Conservation (phyloP, 2,797 vertebrate genomes). For the Trachops cirrhosus region DNA sequence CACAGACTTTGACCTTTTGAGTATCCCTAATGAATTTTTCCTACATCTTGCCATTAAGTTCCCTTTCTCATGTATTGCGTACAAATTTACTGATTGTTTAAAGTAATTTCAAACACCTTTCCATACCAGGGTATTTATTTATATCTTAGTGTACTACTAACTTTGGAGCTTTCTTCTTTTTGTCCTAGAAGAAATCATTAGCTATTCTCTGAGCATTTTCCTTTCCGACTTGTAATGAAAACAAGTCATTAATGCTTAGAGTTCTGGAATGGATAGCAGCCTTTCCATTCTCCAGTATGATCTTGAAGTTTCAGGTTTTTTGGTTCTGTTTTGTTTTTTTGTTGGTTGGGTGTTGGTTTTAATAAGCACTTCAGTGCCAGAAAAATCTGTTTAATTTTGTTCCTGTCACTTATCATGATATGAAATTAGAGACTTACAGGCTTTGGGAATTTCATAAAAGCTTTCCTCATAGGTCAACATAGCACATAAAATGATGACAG, state of each 20-base stretch:
- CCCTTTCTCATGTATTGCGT: neutral
- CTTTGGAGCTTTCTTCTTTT: neutral
- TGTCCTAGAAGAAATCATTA: neutral
- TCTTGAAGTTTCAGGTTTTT: neutral
- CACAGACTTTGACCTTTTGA: conserved; percentile 55
- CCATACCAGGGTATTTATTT: neutral
- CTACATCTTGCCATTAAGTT: conserved; percentile 50
- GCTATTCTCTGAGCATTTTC: neutral
- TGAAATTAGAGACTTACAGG: neutral
- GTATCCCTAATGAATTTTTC: conserved; percentile 58
- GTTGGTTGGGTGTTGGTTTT: neutral
- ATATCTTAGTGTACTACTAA: neutral
- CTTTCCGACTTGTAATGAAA: neutral
- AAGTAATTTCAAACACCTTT: neutral
- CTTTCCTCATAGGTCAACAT: neutral
- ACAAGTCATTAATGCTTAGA: neutral
- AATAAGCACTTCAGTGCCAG: neutral
- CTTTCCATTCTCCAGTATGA: neutral
- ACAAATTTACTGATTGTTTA: conserved; percentile 6
- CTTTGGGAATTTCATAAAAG: neutral
- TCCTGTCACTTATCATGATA: neutral
- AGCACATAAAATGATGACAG: neutral
- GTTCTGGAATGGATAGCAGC: neutral
- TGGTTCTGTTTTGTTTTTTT: neutral
- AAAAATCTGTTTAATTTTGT: neutral